Base-by-base conservation (phyloP, 2,113 vertebrate genomes). In the Amphiprion percula region DNA sequence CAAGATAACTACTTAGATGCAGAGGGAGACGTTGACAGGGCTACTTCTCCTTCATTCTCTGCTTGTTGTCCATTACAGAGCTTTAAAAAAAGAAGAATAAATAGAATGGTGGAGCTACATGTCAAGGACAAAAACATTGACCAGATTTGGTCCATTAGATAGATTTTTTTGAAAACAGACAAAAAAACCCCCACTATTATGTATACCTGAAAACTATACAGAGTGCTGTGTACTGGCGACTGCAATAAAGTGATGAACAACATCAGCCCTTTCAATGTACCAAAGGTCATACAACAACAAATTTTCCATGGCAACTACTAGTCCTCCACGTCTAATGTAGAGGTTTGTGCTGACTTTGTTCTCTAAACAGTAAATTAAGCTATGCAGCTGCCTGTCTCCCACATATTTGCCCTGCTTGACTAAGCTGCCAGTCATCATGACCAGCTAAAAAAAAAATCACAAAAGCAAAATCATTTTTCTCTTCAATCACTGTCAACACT, bases 1-100 rank as follows among this genome's bases (percentile, higher is more conserved):
- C 84, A 77, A 75, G 87, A 89, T 91, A 87, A 90, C 74, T 67
- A 77, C 72, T 81, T 55, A 82, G 82, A 91, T 78, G 70, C 70
- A 66, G 64, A 24, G 58, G 66, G 64, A 90, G 66, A 82, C 80
- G 77, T n/a, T 66, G 77, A 77, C 84, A 65, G 58, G 44, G 54
- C 63, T 75, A 53, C 67, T 46, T 83, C 15, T 65, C 28, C 49
- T 84, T 79, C 15, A 8, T 64, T 58, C 61, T 71, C 77, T 66
- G 71, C 62, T 59, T 74, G 15, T 47, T 62, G 67, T 44, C 72
- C 49, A 80, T 88, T 87, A 83, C 85, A 26, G 41, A 66, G 49
- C 58, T 64, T 71, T 28, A 73, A 74, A 53, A 74, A 64, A 37
- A 68, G 21, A 21, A 21, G 21, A 21, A 21, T 21, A 21, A 21